Evolutionary conservation across 2,113 vertebrate species (phyloP), one percentile per base, ranked within the genome.

Genomic region (Hassar affinis): DNA sequence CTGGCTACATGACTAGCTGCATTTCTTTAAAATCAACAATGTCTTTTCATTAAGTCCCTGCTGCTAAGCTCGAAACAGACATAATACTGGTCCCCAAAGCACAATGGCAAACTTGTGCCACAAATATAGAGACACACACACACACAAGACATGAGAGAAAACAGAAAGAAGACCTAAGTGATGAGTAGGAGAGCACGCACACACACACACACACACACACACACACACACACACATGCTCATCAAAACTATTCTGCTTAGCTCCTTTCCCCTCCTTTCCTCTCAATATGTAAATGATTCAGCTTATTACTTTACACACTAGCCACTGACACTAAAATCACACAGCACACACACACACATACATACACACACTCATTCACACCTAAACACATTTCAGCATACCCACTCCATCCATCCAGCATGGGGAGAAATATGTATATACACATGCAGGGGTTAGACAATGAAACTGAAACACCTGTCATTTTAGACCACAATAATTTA

Each of bases 1-100:
- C 97, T 98, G 97, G 97, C 95, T 94, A 95, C 95, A 95, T 93
- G 94, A 92, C 33, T 72, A 30, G 92, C 94, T 96, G 94, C 95
- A 96, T 97, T 97, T 97, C 95, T 93, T 96, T 97, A 96, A 97
- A 97, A 98, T 96, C 95, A 97, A 97, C 96, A 98, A 97, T 97
- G 96, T 93, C 90, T 94, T 97, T 96, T 96, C 96, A 98, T 98
- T 97, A 97, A 95, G 95, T 96, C 95, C 97, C 97, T 91, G 95
- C 96, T 97, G 97, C 92, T 95, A 93, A 95, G 93, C 95, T 96
- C 93, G 96, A 96, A 97, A 94, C 95, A 97, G 95, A 94, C 94
- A 93, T 94, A 94, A 93, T 92, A 89, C 92, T 90, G 88, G 93
- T 95, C 95, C 94, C 95, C 94, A 92, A 92, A 92, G 92, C 93